phyloP scores from a whole-genome alignment of 2,113 vertebrate genomes.

The Pachypanchax playfairii region DNA sequence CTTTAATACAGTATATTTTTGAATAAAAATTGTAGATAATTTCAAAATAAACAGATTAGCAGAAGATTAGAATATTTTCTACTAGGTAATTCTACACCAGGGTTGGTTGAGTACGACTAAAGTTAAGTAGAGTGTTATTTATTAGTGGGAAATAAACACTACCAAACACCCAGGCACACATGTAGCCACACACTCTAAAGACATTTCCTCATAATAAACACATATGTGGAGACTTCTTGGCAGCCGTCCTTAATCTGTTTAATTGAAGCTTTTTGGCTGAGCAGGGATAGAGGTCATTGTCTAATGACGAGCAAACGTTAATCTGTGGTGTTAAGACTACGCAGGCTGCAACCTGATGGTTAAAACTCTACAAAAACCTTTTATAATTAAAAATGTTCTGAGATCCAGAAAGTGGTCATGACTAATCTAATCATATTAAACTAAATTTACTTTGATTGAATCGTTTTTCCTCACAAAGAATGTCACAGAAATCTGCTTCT shows the following conservation, averaged over 20 bases:
- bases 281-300: slow-evolving; percentile 52
- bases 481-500: too few relatives aligned
- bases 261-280: slow-evolving; percentile 57
- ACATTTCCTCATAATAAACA: slow-evolving; percentile 14
- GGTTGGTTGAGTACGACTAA: too few relatives aligned
- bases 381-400: slow-evolving; percentile 38
- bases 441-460: too few relatives aligned
- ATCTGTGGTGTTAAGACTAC: slow-evolving; percentile 54
- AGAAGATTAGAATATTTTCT: too few relatives aligned
- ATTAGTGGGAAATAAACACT: neutral
- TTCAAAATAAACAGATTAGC: too few relatives aligned
- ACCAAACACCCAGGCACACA: too few relatives aligned
- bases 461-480: too few relatives aligned
- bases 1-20: too few relatives aligned
- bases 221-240: slow-evolving; percentile 37
- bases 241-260: slow-evolving; percentile 52
- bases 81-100: too few relatives aligned
- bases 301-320: slow-evolving; percentile 48
- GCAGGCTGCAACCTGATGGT: slow-evolving; percentile 22
- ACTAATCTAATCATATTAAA: too few relatives aligned
- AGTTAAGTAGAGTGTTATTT: neutral
- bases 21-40: too few relatives aligned
- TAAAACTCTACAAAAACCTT: slow-evolving; percentile 28
- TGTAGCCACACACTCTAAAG: too few relatives aligned
- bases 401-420: neutral